These are phyloP conservation scores for Chanos chanos DNA, from an alignment of 2,797 vertebrate genomes.

Conservation along the genomic window DNA sequence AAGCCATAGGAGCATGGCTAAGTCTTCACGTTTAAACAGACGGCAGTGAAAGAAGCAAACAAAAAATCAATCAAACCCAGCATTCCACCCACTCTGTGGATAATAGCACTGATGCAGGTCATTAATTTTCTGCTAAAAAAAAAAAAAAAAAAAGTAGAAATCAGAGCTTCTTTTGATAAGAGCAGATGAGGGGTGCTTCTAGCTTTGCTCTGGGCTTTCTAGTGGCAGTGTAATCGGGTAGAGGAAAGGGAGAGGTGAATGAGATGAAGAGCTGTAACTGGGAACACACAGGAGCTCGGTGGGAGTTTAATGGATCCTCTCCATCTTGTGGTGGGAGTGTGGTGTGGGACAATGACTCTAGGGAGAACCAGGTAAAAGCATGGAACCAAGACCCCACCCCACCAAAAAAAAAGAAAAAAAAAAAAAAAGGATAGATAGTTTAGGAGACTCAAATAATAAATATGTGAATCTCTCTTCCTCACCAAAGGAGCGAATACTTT, in stretches of 20 bases:
- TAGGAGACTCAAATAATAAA: background rate
- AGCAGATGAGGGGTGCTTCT: background rate
- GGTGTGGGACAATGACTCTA: too few relatives aligned
- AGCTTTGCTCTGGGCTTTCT: background rate
- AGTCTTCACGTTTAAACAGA: background rate
- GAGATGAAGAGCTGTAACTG: background rate
- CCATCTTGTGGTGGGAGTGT: background rate
- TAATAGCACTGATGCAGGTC: background rate
- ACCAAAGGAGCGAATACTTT: slow-evolving; percentile 26
- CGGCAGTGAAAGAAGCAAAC: slow-evolving; percentile 6
- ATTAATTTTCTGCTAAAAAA: background rate
- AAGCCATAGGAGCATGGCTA: background rate
- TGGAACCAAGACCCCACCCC: too few relatives aligned
- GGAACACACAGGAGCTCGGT: background rate
- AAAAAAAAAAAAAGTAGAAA: slow-evolving; percentile 1
- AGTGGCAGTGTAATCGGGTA: background rate
- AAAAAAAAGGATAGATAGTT: too few relatives aligned
- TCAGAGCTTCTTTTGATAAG: background rate
- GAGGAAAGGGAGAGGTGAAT: background rate
- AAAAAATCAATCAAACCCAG: background rate
- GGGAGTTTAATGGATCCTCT: background rate
- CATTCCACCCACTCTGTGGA: background rate
- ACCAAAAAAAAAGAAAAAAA: too few relatives aligned
- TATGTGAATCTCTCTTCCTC: slow-evolving; percentile 20
- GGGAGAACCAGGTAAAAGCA: too few relatives aligned